phyloP scores from a whole-genome alignment of 2,113 vertebrate species.

The Hiodon alosoides region DNA sequence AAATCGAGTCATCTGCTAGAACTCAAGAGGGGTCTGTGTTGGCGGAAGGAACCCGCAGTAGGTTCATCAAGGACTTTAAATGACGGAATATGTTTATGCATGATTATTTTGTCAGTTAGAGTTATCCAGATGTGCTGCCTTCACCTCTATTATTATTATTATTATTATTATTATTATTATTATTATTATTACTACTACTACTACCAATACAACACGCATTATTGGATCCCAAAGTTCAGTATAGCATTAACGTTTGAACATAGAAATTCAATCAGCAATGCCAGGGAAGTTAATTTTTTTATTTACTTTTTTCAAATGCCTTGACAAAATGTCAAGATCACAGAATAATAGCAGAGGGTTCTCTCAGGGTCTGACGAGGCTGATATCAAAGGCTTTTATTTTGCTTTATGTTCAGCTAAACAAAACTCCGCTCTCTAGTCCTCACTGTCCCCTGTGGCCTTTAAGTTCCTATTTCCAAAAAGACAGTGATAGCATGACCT shows the following conservation, averaged over 20 bases:
- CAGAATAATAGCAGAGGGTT: slow-evolving; percentile 36
- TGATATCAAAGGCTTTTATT: slow-evolving; percentile 63
- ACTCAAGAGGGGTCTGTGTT: slow-evolving; percentile 59
- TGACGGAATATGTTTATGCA: background rate
- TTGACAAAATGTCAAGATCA: slow-evolving; percentile 73
- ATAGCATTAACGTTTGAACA: slow-evolving; percentile 8
- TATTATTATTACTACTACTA: background rate
- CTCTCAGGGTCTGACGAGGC: slow-evolving; percentile 59
- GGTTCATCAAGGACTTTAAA: background rate
- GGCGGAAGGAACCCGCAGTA: slow-evolving; percentile 50
- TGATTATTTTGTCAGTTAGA: background rate
- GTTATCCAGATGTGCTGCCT: background rate
- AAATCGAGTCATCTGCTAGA: slow-evolving; percentile 73
- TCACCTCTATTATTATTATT: background rate
- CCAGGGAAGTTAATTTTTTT: slow-evolving; percentile 48
- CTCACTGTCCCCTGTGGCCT: slow-evolving; percentile 52
- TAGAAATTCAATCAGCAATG: slow-evolving; percentile 40
- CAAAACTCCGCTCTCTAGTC: slow-evolving; percentile 60
- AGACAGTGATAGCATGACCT: slow-evolving; percentile 53
- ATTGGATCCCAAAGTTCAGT: background rate
- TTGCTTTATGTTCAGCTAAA: slow-evolving; percentile 65
- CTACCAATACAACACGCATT: background rate
- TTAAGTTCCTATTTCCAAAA: slow-evolving; percentile 51
- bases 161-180: background rate
- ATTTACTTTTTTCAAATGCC: slow-evolving; percentile 61